A percentile compares a stretch with the other conserved stretches of the same genome.
phyloP scores from a whole-genome alignment of 2,888 invertebrate genomes.

The Eumerus sabulonum region DNA sequence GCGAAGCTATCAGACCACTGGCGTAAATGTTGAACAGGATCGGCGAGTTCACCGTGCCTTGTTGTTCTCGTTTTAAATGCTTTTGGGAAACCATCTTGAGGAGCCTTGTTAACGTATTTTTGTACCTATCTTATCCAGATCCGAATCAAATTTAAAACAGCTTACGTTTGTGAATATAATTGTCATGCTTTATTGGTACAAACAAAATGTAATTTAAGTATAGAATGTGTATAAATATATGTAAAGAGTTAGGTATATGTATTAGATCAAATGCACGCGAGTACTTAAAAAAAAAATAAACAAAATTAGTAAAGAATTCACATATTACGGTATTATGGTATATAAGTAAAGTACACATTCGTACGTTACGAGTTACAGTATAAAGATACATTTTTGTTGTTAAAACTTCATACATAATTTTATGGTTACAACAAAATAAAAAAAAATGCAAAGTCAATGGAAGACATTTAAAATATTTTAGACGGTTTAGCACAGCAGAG shows the following conservation, averaged over 20 bases:
- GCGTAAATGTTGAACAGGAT: too few relatives aligned
- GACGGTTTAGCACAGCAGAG: constrained; percentile 22
- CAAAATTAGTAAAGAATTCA: constrained; percentile 20
- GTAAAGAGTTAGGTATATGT: too few relatives aligned
- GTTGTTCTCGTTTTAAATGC: too few relatives aligned
- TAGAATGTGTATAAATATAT: too few relatives aligned
- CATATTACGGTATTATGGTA: constrained; percentile 17
- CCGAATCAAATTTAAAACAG: too few relatives aligned
- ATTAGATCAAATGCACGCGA: neutral
- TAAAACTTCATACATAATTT: constrained; percentile 13
- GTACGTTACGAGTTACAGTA: too few relatives aligned
- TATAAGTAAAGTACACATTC: constrained; percentile 8
- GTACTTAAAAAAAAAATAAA: constrained; percentile 2
- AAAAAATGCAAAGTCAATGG: constrained; percentile 19
- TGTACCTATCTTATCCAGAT: too few relatives aligned
- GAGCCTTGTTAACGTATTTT: too few relatives aligned
- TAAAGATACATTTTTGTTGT: neutral
- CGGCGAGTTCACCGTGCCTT: too few relatives aligned
- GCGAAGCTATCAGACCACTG: too few relatives aligned
- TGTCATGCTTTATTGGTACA: constrained; percentile 58
- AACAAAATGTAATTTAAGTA: constrained; percentile 9
- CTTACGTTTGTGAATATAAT: neutral
- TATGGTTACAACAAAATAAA: neutral
- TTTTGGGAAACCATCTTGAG: too few relatives aligned
- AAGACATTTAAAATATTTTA: constrained; percentile 35